phyloP scores from a whole-genome alignment of 2,113 vertebrate species.

The Muntiacus muntjak region DNA sequence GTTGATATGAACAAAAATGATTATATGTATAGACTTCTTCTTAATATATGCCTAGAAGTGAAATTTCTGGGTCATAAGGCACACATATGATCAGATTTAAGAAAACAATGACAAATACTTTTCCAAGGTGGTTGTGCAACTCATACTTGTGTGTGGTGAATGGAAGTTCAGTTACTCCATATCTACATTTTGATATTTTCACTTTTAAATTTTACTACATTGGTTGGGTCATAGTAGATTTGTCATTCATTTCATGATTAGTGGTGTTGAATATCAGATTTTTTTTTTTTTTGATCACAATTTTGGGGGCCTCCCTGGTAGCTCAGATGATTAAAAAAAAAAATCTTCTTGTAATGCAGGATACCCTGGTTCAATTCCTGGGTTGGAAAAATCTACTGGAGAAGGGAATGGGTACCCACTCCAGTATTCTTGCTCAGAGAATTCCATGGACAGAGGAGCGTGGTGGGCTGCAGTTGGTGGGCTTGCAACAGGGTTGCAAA shows the following conservation, averaged over 20 bases:
- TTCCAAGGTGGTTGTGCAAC: neutral
- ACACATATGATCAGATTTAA: neutral
- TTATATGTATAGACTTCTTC: neutral
- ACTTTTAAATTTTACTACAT: neutral
- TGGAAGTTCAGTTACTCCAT: neutral
- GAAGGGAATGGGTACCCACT: rapidly evolving
- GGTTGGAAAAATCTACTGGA: neutral
- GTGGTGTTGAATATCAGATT: neutral
- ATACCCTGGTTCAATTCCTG: neutral
- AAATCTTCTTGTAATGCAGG: neutral
- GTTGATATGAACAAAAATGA: neutral
- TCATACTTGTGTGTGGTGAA: neutral
- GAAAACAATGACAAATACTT: neutral
- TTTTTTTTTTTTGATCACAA: neutral
- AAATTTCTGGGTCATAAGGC: neutral
- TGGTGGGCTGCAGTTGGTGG: neutral
- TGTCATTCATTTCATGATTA: neutral
- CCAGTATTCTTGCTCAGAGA: neutral
- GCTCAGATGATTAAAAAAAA: neutral
- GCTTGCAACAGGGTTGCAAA: neutral
- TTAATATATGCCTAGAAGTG: neutral
- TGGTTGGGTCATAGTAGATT: neutral
- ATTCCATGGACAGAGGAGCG: neutral
- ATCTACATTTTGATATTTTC: neutral
- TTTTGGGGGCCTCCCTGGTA: neutral